Conservation (phyloP, 2,113 vertebrate genomes). For the Sigmodon hispidus region DNA sequence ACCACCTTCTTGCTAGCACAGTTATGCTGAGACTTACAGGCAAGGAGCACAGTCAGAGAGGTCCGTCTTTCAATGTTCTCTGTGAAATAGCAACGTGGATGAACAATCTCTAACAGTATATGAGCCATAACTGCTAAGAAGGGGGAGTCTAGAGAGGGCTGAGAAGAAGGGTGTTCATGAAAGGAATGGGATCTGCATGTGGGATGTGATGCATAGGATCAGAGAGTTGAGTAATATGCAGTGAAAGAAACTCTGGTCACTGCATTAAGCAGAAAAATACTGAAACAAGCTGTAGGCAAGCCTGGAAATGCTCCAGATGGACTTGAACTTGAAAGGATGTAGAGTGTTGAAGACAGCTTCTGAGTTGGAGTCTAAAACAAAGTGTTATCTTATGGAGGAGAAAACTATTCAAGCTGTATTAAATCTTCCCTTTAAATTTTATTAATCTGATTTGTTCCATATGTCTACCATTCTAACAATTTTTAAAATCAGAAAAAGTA, state of each 20-base stretch:
- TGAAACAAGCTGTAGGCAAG: neutral
- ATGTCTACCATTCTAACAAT: neutral
- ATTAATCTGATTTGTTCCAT: conserved; percentile 5
- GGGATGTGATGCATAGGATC: neutral
- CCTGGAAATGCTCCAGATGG: neutral
- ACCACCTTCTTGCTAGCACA: neutral
- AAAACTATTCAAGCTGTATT: neutral
- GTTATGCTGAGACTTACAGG: neutral
- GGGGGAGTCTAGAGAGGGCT: neutral
- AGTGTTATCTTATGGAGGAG: neutral
- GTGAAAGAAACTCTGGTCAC: neutral
- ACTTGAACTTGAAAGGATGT: neutral
- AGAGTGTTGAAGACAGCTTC: neutral
- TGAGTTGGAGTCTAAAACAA: neutral
- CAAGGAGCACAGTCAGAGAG: neutral
- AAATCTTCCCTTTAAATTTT: conserved; percentile 6
- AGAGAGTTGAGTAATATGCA: neutral
- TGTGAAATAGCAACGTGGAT: neutral
- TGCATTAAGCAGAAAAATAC: neutral
- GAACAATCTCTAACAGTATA: neutral
- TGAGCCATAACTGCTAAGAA: neutral
- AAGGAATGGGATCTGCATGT: neutral
- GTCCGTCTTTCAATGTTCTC: neutral
- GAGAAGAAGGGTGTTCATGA: neutral
- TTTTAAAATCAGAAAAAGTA: conserved; percentile 30